Percentiles rank a stretch among this genome's conserved stretches.
Evolutionary conservation across 2,797 vertebrate species (phyloP).

Genomic region (Liparis tanakae): DNA sequence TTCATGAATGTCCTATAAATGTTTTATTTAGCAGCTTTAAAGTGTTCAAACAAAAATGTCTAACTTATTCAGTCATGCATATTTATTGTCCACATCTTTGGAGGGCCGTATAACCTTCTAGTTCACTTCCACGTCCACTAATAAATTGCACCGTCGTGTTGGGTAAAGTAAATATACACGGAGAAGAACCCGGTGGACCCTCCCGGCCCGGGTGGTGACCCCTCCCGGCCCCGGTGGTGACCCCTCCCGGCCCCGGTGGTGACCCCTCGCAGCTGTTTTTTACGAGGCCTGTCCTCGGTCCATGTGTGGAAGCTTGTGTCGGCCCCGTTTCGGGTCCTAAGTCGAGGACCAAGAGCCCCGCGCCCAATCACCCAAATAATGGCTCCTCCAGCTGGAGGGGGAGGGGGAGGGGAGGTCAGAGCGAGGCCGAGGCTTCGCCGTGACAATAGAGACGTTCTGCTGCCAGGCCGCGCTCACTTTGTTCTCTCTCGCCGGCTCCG

Average conservation of each 20-base stretch:
- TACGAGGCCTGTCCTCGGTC: conserved; percentile 16
- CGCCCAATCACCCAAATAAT: conserved; percentile 57
- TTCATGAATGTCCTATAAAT: no score
- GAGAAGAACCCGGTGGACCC: not conserved
- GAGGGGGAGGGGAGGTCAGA: conserved; percentile 56
- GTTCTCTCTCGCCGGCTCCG: conserved; percentile 46
- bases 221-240: not conserved
- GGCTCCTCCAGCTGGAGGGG: conserved; percentile 59
- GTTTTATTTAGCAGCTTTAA: no score
- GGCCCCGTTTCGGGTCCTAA: conserved; percentile 42
- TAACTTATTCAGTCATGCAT: not conserved
- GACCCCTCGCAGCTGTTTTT: not conserved
- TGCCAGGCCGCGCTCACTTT: conserved; percentile 37
- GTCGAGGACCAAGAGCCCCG: conserved; percentile 37
- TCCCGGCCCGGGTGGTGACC: no score
- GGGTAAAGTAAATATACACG: not conserved
- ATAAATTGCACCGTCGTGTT: not conserved
- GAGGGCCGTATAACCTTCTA: not conserved
- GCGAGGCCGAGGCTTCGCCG: conserved; percentile 41
- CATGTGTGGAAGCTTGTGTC: conserved; percentile 23
- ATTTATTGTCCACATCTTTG: not conserved
- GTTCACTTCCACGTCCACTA: not conserved
- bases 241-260: no score
- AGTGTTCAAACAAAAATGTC: not conserved
- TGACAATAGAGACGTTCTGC: conserved; percentile 60